phyloP scores from a whole-genome alignment of 2,113 vertebrate species.

The Leiothrix lutea region DNA sequence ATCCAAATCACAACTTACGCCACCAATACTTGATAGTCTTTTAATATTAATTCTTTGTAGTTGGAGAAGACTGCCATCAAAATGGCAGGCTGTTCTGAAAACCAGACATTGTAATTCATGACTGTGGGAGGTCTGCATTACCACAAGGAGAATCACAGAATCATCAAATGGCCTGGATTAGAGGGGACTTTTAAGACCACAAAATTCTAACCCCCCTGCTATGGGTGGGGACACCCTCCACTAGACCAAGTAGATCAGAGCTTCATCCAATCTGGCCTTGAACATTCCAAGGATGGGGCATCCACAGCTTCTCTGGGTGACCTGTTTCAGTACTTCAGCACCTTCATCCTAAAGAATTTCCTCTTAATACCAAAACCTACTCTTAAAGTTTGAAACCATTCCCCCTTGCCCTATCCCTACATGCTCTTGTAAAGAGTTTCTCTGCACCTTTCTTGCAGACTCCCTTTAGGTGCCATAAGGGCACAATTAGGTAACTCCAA shows the following conservation, averaged over 20 bases:
- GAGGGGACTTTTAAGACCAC: background rate
- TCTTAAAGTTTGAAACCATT: background rate
- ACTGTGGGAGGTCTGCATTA: background rate
- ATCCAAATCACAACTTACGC: background rate
- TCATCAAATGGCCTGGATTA: background rate
- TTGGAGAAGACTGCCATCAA: background rate
- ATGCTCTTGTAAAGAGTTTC: background rate
- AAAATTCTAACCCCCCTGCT: background rate
- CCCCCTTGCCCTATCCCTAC: background rate
- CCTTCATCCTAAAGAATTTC: background rate
- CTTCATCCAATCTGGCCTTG: background rate
- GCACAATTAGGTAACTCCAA: background rate
- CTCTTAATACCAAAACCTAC: background rate
- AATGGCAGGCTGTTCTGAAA: background rate
- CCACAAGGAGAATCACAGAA: background rate
- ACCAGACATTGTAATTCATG: background rate
- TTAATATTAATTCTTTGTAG: background rate
- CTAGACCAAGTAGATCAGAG: background rate
- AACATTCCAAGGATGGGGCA: background rate
- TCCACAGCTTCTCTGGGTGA: background rate
- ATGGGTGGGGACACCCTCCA: fast-evolving
- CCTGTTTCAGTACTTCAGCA: background rate
- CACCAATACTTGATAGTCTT: background rate
- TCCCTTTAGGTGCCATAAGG: background rate
- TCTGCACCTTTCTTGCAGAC: background rate